Conservation (phyloP, 2,113 vertebrate species). For the Girardinichthys multiradiatus region DNA sequence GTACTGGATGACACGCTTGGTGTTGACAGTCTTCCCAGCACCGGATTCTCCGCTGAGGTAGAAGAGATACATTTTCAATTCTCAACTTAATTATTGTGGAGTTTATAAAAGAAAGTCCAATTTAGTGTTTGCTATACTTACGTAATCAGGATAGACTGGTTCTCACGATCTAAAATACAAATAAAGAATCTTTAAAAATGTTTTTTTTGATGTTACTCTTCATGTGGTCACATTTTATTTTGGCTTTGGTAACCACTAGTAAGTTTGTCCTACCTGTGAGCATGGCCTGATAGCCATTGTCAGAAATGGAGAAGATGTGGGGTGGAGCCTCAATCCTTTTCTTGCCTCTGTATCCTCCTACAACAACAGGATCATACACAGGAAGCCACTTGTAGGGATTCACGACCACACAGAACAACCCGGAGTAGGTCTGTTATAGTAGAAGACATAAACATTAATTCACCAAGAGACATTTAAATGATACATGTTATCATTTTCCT, state of each 20-base stretch:
- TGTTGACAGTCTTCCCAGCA: conserved; percentile 95
- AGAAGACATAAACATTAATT: background rate
- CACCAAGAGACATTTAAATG: background rate
- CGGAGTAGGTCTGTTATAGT: conserved; percentile 82
- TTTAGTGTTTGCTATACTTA: conserved; percentile 59
- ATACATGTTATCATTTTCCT: conserved; percentile 68
- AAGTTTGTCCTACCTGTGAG: conserved; percentile 53
- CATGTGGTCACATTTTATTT: too few species aligned
- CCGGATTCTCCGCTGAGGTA: conserved; percentile 91
- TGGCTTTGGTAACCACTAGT: background rate
- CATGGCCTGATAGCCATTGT: conserved; percentile 72
- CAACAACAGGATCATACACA: conserved; percentile 75
- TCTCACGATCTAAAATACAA: conserved; percentile 81
- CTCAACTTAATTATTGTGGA: background rate
- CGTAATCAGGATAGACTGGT: conserved; percentile 84
- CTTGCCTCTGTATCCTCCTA: conserved; percentile 62
- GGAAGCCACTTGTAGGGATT: conserved; percentile 89
- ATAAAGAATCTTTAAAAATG: too few species aligned
- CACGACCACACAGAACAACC: conserved; percentile 85
- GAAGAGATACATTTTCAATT: conserved; percentile 40
- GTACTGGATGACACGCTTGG: conserved; percentile 92
- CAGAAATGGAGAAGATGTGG: conserved; percentile 74
- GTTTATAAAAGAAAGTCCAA: background rate
- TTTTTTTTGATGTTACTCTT: too few species aligned
- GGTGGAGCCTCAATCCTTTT: conserved; percentile 72